These are phyloP conservation scores for Zhengitettix transpicula DNA, from an alignment of 2,888 invertebrate species.

Conservation along the genomic window DNA sequence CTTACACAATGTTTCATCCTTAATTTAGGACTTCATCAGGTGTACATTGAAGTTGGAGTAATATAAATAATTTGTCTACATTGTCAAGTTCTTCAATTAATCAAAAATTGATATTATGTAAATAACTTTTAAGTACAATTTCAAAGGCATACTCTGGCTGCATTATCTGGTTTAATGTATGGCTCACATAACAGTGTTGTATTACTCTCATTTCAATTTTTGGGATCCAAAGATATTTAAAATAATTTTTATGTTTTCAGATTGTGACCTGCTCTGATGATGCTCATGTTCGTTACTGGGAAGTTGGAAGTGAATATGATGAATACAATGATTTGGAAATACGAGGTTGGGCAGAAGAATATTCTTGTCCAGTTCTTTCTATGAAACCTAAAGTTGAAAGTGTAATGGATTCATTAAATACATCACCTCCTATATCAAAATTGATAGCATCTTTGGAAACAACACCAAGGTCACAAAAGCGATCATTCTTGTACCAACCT, in stretches of 20 bases:
- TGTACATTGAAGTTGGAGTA: no score
- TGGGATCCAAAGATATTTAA: no score
- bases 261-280: constrained; percentile 75
- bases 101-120: no score
- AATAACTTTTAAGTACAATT: no score
- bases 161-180: no score
- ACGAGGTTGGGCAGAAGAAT: constrained; percentile 3
- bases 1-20: no score
- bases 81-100: no score
- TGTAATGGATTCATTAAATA: background rate
- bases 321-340: constrained; percentile 3
- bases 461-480: constrained; percentile 17
- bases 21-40: no score
- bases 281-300: constrained; percentile 59
- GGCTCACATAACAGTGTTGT: no score
- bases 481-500: background rate
- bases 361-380: constrained; percentile 11
- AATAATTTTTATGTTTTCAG: constrained; percentile 16
- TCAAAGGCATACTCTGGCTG: no score
- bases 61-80: no score
- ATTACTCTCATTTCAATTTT: background rate
- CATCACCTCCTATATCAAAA: background rate
- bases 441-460: constrained; percentile 16
- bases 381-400: background rate
- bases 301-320: constrained; percentile 1